Percentiles rank a stretch among this genome's conserved stretches.
Conservation (phyloP, 2,888 invertebrate genomes). For the Azorinus chamasolen region DNA sequence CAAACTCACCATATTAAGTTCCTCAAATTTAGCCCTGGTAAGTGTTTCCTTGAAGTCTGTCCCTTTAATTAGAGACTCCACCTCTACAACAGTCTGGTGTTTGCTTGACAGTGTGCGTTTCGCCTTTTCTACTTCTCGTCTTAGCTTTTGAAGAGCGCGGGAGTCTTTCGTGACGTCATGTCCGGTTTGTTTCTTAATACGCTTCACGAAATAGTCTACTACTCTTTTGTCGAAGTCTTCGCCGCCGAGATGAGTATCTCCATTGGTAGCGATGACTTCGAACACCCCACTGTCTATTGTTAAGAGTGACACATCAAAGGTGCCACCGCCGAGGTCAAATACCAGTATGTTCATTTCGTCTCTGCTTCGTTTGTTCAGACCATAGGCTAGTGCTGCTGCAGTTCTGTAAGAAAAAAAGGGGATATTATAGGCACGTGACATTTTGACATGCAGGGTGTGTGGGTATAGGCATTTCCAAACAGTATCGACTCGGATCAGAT, state of each 20-base stretch:
- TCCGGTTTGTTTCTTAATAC: slow-evolving; percentile 99
- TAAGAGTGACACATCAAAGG: slow-evolving; percentile 98
- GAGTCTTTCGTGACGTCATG: slow-evolving; percentile 98
- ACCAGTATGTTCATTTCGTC: slow-evolving; percentile 99
- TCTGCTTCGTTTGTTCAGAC: slow-evolving; percentile 96
- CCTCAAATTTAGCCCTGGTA: slow-evolving; percentile 99
- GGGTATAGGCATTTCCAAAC: too few species aligned
- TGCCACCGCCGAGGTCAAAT: slow-evolving; percentile 99
- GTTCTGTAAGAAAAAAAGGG: slow-evolving; percentile 87
- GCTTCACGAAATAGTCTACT: slow-evolving; percentile 99
- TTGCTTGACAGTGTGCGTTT: slow-evolving; percentile 97
- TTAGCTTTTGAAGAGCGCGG: slow-evolving; percentile 97
- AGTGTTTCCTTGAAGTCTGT: slow-evolving; percentile 99
- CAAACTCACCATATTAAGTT: slow-evolving; percentile 95
- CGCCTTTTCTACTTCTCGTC: slow-evolving; percentile 99
- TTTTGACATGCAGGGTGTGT: too few species aligned
- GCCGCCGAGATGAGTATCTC: slow-evolving; percentile 99
- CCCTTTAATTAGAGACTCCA: slow-evolving; percentile 99
- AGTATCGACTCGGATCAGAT: too few species aligned
- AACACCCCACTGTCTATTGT: slow-evolving; percentile 99
- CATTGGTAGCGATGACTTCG: slow-evolving; percentile 94
- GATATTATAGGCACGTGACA: too few species aligned
- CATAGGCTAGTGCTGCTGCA: slow-evolving; percentile 98
- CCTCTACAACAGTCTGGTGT: slow-evolving; percentile 99
- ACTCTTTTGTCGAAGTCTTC: slow-evolving; percentile 99